These are phyloP conservation scores for Odontesthes bonariensis DNA, from an alignment of 2,113 vertebrate species.

Conservation along the genomic window DNA sequence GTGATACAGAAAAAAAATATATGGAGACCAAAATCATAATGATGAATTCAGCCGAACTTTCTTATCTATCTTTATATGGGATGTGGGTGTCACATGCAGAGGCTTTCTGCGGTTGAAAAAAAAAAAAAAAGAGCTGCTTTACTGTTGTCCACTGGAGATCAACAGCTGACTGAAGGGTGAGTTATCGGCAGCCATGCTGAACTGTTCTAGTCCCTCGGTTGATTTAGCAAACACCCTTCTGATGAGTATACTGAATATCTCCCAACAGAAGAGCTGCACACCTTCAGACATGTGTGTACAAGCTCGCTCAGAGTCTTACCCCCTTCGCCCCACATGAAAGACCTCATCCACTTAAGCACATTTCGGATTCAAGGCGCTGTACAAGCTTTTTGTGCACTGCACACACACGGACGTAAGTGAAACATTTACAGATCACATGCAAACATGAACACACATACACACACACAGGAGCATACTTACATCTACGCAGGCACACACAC, in stretches of 20 bases:
- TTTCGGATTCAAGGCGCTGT: constrained; percentile 71
- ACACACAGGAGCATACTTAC: constrained; percentile 49
- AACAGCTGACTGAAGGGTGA: constrained; percentile 68
- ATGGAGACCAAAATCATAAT: constrained; percentile 22
- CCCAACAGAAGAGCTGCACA: constrained; percentile 45
- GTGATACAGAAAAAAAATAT: constrained; percentile 4
- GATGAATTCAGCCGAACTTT: constrained; percentile 58
- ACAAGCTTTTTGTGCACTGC: constrained; percentile 47
- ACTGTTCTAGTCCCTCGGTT: constrained; percentile 54
- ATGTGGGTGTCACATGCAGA: constrained; percentile 33
- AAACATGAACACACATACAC: constrained; percentile 43
- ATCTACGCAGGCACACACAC: constrained; percentile 33
- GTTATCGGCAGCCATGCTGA: constrained; percentile 52
- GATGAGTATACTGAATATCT: constrained; percentile 50
- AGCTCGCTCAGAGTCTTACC: constrained; percentile 41
- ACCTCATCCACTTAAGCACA: constrained; percentile 71
- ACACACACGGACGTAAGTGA: constrained; percentile 60
- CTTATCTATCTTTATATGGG: constrained; percentile 34
- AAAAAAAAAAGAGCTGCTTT: constrained; percentile 30
- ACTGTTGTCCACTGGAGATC: constrained; percentile 44
- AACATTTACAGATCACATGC: constrained; percentile 79
- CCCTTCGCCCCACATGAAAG: constrained; percentile 55
- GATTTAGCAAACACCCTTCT: constrained; percentile 70
- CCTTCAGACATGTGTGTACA: constrained; percentile 57
- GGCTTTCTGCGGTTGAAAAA: not conserved